These are phyloP conservation scores for Operophtera brumata DNA, from an alignment of 2,888 invertebrate species.

Conservation along the genomic window DNA sequence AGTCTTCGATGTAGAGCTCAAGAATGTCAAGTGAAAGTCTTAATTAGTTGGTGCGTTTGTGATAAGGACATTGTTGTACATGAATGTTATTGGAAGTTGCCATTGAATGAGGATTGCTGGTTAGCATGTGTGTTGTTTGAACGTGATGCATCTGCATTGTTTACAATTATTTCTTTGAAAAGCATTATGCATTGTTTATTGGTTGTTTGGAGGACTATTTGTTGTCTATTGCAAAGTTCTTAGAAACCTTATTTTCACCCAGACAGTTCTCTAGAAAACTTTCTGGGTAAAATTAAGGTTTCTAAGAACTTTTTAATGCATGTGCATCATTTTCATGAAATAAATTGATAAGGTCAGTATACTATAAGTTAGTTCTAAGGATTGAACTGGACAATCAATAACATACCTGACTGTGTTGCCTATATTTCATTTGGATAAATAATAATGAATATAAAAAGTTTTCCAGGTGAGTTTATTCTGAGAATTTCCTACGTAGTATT, in stretches of 20 bases:
- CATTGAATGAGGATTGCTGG: conserved; percentile 45
- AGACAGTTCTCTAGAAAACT: conserved; percentile 4
- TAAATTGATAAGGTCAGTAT: conserved; percentile 40
- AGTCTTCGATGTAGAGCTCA: conserved; percentile 94
- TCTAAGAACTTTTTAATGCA: conserved; percentile 29
- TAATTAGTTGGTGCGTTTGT: conserved; percentile 39
- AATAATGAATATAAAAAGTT: too few species aligned
- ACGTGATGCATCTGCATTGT: conserved; percentile 36
- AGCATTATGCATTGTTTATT: conserved; percentile 9
- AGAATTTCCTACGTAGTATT: background rate
- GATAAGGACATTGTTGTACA: conserved; percentile 48
- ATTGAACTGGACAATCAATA: conserved; percentile 44
- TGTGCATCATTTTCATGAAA: conserved; percentile 45
- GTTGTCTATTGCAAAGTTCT: background rate
- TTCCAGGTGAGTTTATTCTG: background rate
- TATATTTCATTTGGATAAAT: conserved; percentile 6
- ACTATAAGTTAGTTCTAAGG: conserved; percentile 49
- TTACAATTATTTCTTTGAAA: conserved; percentile 2
- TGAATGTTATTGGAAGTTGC: conserved; percentile 51
- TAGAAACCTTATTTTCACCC: too few species aligned
- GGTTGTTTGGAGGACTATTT: background rate
- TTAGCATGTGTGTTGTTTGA: conserved; percentile 37
- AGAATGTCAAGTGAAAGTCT: conserved; percentile 83
- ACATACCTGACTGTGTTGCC: conserved; percentile 16
- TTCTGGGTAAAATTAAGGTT: background rate